These are phyloP conservation scores for Pan paniscus DNA, from an alignment of 2,113 vertebrate species.

Conservation along the genomic window DNA sequence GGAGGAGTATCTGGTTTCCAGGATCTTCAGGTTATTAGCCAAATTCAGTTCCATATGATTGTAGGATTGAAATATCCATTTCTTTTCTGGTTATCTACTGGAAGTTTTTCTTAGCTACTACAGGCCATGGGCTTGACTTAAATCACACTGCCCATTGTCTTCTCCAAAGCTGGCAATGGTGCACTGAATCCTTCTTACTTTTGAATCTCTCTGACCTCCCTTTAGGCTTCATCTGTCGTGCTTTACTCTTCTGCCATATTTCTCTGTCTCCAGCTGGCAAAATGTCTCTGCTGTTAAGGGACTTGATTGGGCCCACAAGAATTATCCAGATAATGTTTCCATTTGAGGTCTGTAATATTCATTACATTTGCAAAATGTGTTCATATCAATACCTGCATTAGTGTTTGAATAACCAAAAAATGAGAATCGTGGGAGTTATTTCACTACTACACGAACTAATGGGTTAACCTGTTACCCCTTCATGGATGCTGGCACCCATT, in stretches of 20 bases:
- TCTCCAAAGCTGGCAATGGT: background rate
- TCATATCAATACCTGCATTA: background rate
- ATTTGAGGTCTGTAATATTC: background rate
- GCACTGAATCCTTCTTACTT: too few relatives aligned
- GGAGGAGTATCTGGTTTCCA: background rate
- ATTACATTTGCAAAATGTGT: background rate
- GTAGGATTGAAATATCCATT: background rate
- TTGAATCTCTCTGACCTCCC: background rate
- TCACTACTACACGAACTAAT: background rate
- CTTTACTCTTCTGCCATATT: background rate
- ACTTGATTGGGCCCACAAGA: background rate
- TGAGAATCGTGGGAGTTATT: background rate
- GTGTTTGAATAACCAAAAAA: background rate
- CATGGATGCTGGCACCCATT: background rate
- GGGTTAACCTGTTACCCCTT: background rate
- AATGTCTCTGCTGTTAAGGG: background rate
- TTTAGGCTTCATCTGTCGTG: background rate
- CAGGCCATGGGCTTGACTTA: background rate
- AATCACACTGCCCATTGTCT: background rate
- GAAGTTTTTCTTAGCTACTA: background rate
- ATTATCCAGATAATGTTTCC: background rate
- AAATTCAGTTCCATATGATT: background rate
- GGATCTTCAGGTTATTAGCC: background rate
- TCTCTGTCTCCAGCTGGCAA: background rate
- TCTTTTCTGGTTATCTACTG: background rate